Percentiles rank a stretch among this genome's conserved stretches.
Evolutionary conservation across 2,113 vertebrate species (phyloP).

Genomic region (Aleadryas rufinucha): DNA sequence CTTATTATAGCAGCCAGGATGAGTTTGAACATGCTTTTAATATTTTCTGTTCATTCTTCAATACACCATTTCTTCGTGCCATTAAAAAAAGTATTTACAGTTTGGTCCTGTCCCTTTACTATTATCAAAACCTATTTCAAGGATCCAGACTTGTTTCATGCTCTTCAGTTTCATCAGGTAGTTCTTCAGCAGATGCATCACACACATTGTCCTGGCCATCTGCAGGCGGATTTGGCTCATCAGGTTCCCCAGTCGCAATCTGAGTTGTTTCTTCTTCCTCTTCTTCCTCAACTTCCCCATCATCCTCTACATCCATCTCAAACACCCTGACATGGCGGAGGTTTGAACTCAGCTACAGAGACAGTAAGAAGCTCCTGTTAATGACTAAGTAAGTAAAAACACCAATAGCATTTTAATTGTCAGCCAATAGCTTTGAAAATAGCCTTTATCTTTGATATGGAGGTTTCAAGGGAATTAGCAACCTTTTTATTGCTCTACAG

Average conservation of each 20-base stretch:
- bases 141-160: conserved; percentile 49
- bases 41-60: neutral
- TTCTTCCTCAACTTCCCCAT: conserved; percentile 84
- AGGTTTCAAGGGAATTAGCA: neutral
- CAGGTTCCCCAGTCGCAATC: conserved; percentile 52
- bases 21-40: neutral
- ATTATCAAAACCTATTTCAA: neutral
- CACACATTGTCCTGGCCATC: neutral
- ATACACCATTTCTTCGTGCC: neutral
- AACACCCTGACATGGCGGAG: conserved; percentile 92
- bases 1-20: neutral
- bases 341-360: conserved; percentile 87
- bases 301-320: conserved; percentile 98
- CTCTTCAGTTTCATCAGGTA: conserved; percentile 58
- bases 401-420: neutral
- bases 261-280: conserved; percentile 74
- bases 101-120: neutral
- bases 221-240: conserved; percentile 39
- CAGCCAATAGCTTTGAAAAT: neutral
- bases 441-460: neutral
- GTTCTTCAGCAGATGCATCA: conserved; percentile 4
- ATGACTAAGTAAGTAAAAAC: neutral
- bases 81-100: neutral
- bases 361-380: neutral
- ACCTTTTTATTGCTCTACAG: neutral